A percentile compares a stretch with the other conserved stretches of the same genome.
Conservation (phyloP, 2,888 invertebrate species). For the Colostygia pectinataria region DNA sequence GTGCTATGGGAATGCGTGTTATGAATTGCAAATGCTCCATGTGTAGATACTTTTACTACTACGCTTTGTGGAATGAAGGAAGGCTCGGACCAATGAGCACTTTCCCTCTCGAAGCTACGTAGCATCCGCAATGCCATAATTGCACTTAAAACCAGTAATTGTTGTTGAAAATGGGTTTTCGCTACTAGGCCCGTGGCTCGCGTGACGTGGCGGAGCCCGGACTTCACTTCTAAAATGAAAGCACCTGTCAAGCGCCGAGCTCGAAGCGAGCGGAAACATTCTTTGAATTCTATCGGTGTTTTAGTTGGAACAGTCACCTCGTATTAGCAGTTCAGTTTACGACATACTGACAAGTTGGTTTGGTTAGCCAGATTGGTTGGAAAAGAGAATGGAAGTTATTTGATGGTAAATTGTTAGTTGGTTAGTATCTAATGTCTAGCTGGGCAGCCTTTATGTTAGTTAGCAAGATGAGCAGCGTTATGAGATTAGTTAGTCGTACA, state of each 20-base stretch:
- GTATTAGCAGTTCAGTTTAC: constrained; percentile 1
- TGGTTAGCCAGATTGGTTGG: not conserved
- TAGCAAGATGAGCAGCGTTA: constrained; percentile 48
- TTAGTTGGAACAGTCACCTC: constrained; percentile 13
- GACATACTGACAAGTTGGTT: not conserved
- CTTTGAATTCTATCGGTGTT: constrained; percentile 38
- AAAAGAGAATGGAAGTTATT: constrained; percentile 6
- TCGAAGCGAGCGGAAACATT: constrained; percentile 41
- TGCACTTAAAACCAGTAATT: constrained; percentile 52
- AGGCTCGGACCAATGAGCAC: constrained; percentile 61
- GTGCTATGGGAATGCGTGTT: constrained; percentile 42
- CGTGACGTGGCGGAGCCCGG: constrained; percentile 47
- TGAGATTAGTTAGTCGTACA: constrained; percentile 47
- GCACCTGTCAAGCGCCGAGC: constrained; percentile 48
- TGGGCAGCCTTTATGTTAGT: constrained; percentile 17
- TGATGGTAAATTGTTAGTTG: constrained; percentile 3
- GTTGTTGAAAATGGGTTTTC: constrained; percentile 49
- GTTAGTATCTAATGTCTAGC: constrained; percentile 18
- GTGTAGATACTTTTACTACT: constrained; percentile 61
- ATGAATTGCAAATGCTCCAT: constrained; percentile 46
- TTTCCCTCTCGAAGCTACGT: constrained; percentile 70
- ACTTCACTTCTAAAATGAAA: constrained; percentile 61
- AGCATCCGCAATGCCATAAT: constrained; percentile 55
- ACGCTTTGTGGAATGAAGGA: constrained; percentile 52
- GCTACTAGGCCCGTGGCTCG: constrained; percentile 43